A percentile compares a stretch with the other conserved stretches of the same genome.
phyloP scores from a whole-genome alignment of 1,140 invertebrate species.

The Drosophila murphyi region DNA sequence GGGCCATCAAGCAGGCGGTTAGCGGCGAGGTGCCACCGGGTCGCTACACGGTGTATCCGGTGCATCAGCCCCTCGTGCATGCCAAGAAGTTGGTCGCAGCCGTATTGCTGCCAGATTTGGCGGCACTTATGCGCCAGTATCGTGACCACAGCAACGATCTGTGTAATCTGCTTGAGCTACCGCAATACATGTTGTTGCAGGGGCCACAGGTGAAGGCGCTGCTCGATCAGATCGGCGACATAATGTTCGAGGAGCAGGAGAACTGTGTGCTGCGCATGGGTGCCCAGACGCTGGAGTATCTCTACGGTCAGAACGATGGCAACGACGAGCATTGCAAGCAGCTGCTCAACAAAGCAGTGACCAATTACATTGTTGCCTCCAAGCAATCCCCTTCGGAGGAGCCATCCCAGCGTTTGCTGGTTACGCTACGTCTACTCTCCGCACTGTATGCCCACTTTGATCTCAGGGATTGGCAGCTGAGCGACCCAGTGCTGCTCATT shows the following conservation, averaged over 20 bases:
- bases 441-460: conserved; percentile 47
- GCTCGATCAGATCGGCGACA: conserved; percentile 22
- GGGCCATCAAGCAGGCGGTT: conserved; percentile 49
- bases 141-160: not conserved
- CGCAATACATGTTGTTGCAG: conserved; percentile 20
- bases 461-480: conserved; percentile 24
- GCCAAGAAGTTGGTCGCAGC: conserved; percentile 19
- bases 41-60: conserved; percentile 46
- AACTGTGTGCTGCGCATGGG: conserved; percentile 19
- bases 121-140: conserved; percentile 16
- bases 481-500: conserved; percentile 12
- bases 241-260: conserved; percentile 22
- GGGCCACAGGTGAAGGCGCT: not conserved
- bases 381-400: conserved; percentile 11
- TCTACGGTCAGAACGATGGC: not conserved
- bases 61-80: not conserved
- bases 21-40: conserved; percentile 56
- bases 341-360: conserved; percentile 40
- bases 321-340: not conserved
- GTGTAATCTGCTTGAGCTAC: conserved; percentile 48
- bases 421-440: conserved; percentile 26
- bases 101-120: conserved; percentile 18
- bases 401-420: not conserved
- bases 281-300: conserved; percentile 32
- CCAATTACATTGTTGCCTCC: conserved; percentile 32